Evolutionary conservation across 2,888 invertebrate species (phyloP), one percentile per base, ranked within the genome.

Genomic region (Pedicia rivosa): DNA sequence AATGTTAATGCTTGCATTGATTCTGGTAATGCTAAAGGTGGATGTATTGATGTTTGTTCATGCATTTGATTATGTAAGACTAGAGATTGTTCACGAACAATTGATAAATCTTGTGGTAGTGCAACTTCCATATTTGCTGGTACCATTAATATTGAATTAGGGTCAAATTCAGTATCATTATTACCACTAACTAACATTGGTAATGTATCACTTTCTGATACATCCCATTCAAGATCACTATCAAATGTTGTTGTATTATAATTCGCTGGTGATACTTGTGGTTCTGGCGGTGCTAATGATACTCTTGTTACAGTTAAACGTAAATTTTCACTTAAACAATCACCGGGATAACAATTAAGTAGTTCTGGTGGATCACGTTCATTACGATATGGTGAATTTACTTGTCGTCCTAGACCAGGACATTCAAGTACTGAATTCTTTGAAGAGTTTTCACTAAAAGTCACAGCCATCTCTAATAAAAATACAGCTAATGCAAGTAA

Each of bases 401-500:
- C 15, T 14, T 36, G 17, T 26, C 30, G 38, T 12, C 47, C 47
- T 3, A n/a, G 30, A 4, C 12, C n/a, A 3, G 31, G 25, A 17
- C 48, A 46, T 38, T 46, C 46, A 4, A 42, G 40, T 12, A 44
- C 51, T 4, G 44, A 46, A 36, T 56, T 52, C 17, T 49, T 41
- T 12, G 40, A 26, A 13, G 15, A 36, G 48, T 61, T 62, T 27
- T 52, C 53, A 43, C 59, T 61, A 38, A 59, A 54, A 43, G 59
- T 68, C 6, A 87, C 73, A 20, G 86, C 81, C 58, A 88, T 78
- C 58, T 88, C 84, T 42, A 95, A 64, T 40, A 95, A 69, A 58
- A 87, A 91, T 12, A 92, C 68, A 34, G 83, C 74, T 40, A 92
- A 64, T 37, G 90, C 86, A 49, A 92, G 70, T 48, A 90, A 75